Evolutionary conservation across 2,113 vertebrate species (phyloP).

Genomic region (Mus pahari): DNA sequence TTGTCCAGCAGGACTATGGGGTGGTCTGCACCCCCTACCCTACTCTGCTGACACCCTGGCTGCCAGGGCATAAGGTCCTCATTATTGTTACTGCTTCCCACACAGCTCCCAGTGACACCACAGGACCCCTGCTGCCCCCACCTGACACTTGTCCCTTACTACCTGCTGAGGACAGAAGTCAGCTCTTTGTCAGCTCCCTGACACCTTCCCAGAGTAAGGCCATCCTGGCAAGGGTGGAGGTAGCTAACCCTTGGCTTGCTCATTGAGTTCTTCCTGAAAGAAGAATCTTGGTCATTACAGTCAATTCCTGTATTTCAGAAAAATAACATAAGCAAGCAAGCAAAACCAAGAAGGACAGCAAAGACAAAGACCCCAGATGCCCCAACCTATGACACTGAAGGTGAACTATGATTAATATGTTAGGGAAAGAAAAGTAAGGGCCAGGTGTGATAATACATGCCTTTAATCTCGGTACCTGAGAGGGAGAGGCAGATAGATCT

Average conservation of each 20-base stretch:
- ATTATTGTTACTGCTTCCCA: not conserved
- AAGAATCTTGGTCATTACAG: not conserved
- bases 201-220: not conserved
- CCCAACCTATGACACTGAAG: not conserved
- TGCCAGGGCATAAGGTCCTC: not conserved
- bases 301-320: not conserved
- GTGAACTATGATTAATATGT: not conserved
- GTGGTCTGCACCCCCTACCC: not conserved
- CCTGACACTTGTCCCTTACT: not conserved
- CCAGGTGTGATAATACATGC: not conserved
- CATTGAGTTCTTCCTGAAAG: not conserved
- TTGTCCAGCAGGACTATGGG: not conserved
- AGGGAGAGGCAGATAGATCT: not conserved
- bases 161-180: not conserved
- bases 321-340: not conserved
- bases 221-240: not conserved
- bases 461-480: not conserved
- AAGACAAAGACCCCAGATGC: not conserved
- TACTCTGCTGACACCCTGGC: not conserved
- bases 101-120: not conserved
- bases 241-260: not conserved
- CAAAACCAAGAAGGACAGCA: not conserved
- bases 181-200: not conserved
- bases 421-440: not conserved
- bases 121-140: not conserved